Conservation (phyloP, 2,113 vertebrate genomes). For the Andinoacara biseriatus region DNA sequence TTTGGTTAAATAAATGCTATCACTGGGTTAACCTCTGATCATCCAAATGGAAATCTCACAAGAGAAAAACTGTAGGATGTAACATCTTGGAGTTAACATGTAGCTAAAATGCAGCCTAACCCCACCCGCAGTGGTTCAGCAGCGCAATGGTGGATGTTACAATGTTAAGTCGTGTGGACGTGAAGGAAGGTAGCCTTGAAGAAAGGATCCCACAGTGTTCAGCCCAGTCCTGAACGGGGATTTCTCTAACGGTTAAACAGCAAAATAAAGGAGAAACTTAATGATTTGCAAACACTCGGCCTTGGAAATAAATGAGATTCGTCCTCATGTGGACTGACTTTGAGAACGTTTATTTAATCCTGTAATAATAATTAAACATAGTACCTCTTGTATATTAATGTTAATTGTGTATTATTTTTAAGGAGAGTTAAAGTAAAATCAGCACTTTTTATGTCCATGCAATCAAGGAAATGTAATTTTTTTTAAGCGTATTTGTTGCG, state of each 20-base stretch:
- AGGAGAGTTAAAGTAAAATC: not conserved
- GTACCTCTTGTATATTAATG: no score
- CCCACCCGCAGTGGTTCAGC: no score
- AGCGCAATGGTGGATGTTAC: not conserved
- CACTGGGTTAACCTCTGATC: no score
- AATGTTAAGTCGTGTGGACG: not conserved
- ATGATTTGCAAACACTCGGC: not conserved
- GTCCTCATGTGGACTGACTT: no score
- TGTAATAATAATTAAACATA: no score
- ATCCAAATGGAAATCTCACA: not conserved
- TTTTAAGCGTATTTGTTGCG: not conserved
- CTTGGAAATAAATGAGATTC: not conserved
- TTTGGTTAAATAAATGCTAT: no score
- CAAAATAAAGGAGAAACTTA: not conserved
- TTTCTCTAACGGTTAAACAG: rapidly evolving
- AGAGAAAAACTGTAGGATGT: no score
- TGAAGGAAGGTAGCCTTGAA: no score
- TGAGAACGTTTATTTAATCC: no score
- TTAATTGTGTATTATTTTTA: not conserved
- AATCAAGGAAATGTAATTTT: not conserved
- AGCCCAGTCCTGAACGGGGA: no score
- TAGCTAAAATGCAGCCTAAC: not conserved
- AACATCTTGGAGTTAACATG: no score
- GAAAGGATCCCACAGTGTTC: not conserved
- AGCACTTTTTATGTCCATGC: not conserved